A percentile compares a stretch with the other conserved stretches of the same genome.
phyloP scores from a whole-genome alignment of 2,113 vertebrate species.

The Tupaia tana region DNA sequence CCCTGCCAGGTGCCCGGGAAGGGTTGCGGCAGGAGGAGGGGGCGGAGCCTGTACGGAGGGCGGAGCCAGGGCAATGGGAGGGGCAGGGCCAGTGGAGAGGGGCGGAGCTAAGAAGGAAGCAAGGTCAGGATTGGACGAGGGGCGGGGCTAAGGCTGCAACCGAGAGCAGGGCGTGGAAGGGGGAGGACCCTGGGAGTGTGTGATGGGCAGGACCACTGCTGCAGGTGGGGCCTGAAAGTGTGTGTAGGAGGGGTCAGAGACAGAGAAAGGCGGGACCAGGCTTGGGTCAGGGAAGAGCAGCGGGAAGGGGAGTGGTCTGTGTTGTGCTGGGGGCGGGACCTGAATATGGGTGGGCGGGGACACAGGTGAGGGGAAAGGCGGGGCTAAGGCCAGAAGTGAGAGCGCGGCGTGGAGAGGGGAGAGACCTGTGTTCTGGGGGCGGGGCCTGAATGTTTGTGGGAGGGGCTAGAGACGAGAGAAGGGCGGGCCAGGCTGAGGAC shows the following conservation, averaged over 20 bases:
- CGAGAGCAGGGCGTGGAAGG: fast-evolving
- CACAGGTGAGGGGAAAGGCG: not conserved
- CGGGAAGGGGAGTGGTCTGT: no score
- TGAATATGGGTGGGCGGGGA: not conserved
- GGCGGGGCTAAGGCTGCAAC: not conserved
- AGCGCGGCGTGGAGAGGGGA: fast-evolving
- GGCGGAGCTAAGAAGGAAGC: fast-evolving
- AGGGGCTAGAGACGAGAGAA: not conserved
- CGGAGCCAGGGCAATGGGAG: fast-evolving
- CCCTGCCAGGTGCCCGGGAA: slow-evolving; percentile 66
- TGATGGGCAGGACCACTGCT: no score
- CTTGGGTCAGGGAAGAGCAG: no score
- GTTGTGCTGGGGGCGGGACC: not conserved
- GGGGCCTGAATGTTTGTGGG: not conserved
- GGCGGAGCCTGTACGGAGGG: fast-evolving
- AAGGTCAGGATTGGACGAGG: fast-evolving
- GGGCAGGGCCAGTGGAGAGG: slow-evolving; percentile 81
- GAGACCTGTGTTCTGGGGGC: not conserved
- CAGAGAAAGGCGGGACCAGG: no score
- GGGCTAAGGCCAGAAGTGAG: not conserved
- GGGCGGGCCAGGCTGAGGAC: no score
- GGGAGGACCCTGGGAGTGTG: not conserved
- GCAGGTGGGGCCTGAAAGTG: not conserved
- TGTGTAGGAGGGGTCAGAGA: no score
- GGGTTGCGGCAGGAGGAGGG: slow-evolving; percentile 71